Evolutionary conservation across 2,113 vertebrate species (phyloP), one percentile per base, ranked within the genome.

Genomic region (Calidris pygmaea): DNA sequence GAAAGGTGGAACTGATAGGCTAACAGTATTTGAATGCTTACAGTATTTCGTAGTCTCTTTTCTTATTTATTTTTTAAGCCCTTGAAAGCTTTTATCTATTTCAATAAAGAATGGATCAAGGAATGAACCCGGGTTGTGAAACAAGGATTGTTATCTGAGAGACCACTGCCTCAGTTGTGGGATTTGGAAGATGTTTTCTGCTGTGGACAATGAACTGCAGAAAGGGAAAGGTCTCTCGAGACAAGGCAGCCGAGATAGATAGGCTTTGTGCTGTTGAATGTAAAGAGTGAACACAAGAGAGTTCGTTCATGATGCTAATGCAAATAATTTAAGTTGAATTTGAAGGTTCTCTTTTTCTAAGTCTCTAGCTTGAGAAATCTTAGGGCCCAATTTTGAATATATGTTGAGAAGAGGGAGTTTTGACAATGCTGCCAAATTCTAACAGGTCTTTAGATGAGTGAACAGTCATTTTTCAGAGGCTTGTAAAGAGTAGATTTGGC

Each of bases 391-490:
- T 86, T 94, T 94, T 76, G 73, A 65, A 30, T 52, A 21, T 1
- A 4, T 59, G 52, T 56, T 88, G 76, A 85, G 87, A 83, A 84
- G 68, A 81, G 24, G 47, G 75, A 62, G 63, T 90, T 90, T 91
- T 91, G 85, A 85, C 79, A 92, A 71, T 3, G 12, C 87, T 93
- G 82, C 87, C 76, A 75, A 65, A 73, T 91, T 91, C 82, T 52
- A 90, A 34, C 82, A 80, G 56, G 72, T 55, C 87, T 93, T 71
- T 26, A 87, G 35, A 85, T 37, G 67, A 85, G 50, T 37, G n/a
- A 90, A 83, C 74, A 89, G 89, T 83, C 78, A 83, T 85, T 79
- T 91, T 78, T 85, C 74, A 62, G 81, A 85, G 71, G n/a, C 59
- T 79, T 1, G 3, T 74, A 67, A 48, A 3, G 21, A 50, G 58